phyloP scores from a whole-genome alignment of 2,797 vertebrate species.

The Lycodopsis pacificus region DNA sequence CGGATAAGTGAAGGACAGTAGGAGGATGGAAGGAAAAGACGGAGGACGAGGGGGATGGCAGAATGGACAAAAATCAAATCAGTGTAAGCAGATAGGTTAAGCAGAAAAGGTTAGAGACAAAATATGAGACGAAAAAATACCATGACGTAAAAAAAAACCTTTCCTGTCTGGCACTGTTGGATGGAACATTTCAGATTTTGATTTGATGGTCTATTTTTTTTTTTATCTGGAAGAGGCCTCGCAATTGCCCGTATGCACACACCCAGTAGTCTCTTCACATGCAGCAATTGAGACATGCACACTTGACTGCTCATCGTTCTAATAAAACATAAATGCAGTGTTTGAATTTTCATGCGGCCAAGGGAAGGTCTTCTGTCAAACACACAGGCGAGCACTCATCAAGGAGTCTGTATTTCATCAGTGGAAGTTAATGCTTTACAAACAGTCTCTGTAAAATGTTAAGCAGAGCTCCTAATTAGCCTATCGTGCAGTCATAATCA shows the following conservation, averaged over 20 bases:
- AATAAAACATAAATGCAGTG: constrained; percentile 38
- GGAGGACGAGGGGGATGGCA: constrained; percentile 26
- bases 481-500: constrained; percentile 85
- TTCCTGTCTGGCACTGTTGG: constrained; percentile 11
- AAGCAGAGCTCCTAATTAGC: constrained; percentile 86
- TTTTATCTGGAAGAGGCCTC: constrained; percentile 7
- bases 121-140: constrained; percentile 34
- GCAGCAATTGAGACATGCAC: constrained; percentile 37
- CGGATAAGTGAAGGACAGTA: constrained; percentile 70
- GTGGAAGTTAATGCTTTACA: constrained; percentile 85
- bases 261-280: constrained; percentile 5
- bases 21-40: constrained; percentile 36
- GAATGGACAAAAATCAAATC: constrained; percentile 75
- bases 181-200: constrained; percentile 4
- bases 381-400: constrained; percentile 58
- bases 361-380: constrained; percentile 56
- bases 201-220: neutral
- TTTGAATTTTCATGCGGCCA: constrained; percentile 61
- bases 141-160: constrained; percentile 34
- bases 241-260: neutral
- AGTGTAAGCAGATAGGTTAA: constrained; percentile 70
- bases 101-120: constrained; percentile 75
- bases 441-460: constrained; percentile 84
- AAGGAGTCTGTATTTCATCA: constrained; percentile 84
- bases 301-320: constrained; percentile 49